A percentile compares a stretch with the other conserved stretches of the same genome.
These are phyloP conservation scores for Drosophila lacteicornis DNA, from an alignment of 1,140 invertebrate genomes.

Conservation along the genomic window DNA sequence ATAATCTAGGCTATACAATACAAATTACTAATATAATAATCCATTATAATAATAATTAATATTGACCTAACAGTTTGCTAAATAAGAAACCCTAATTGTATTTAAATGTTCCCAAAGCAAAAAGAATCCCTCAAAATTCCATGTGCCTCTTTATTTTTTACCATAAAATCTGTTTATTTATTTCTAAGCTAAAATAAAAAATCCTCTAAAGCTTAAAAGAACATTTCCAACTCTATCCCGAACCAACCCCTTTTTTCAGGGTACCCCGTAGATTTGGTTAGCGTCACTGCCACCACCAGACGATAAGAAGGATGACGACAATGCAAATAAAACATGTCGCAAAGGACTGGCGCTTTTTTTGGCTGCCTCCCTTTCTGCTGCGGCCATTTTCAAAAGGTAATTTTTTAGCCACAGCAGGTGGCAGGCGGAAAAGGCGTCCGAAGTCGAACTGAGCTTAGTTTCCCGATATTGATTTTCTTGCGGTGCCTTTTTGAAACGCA, in stretches of 20 bases:
- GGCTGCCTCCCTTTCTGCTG: constrained; percentile 18
- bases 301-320: constrained; percentile 48
- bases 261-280: constrained; percentile 36
- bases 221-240: not conserved
- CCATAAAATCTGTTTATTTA: too few relatives aligned
- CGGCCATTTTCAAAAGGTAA: constrained; percentile 62
- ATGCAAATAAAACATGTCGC: constrained; percentile 72
- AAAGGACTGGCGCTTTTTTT: constrained; percentile 18
- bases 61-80: too few relatives aligned
- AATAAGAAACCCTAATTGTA: too few relatives aligned
- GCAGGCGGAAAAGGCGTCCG: constrained; percentile 36
- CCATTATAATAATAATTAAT: too few relatives aligned
- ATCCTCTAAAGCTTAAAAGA: too few relatives aligned
- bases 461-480: constrained; percentile 11
- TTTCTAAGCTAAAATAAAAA: too few relatives aligned
- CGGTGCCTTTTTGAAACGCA: constrained; percentile 21
- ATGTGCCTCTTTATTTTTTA: too few relatives aligned
- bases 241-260: not conserved
- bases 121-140: too few relatives aligned
- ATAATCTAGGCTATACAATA: too few relatives aligned
- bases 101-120: too few relatives aligned
- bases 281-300: constrained; percentile 17
- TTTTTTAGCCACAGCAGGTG: constrained; percentile 56
- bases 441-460: constrained; percentile 16
- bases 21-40: too few relatives aligned